These are phyloP conservation scores for Ceratina australensis DNA, from an alignment of 1,140 invertebrate species.

Conservation along the genomic window DNA sequence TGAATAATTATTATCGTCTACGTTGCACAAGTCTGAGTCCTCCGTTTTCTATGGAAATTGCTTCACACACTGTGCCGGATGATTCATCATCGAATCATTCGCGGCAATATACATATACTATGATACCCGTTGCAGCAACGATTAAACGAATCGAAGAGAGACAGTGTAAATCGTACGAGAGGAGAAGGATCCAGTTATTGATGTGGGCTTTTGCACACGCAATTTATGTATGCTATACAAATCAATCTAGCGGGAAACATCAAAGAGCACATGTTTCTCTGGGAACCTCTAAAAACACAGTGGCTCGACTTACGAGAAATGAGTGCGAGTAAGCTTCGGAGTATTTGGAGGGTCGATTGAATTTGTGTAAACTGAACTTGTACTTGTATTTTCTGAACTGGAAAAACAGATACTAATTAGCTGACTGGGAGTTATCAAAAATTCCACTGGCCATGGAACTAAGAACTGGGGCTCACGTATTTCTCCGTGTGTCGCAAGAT, in stretches of 20 bases:
- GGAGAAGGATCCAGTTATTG: not conserved
- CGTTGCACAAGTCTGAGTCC: not conserved
- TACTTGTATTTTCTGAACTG: too few species aligned
- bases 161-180: not conserved
- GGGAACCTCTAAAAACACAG: not conserved
- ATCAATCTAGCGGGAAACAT: conserved; percentile 17
- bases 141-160: not conserved
- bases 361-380: too few species aligned
- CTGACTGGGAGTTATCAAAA: too few species aligned
- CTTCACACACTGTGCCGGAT: not conserved
- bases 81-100: conserved; percentile 56
- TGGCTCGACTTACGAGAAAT: conserved; percentile 5
- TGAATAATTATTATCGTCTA: not conserved
- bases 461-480: not conserved
- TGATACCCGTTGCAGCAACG: conserved; percentile 1
- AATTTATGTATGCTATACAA: not conserved
- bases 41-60: not conserved
- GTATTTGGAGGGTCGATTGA: not conserved
- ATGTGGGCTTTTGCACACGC: not conserved
- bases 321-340: too few species aligned
- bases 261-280: conserved; percentile 4
- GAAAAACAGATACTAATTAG: too few species aligned
- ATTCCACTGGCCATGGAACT: not conserved
- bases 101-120: conserved; percentile 21
- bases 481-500: conserved; percentile 8